Base-by-base conservation (phyloP, 2,888 invertebrate genomes). In the Sinhomidia bicolor region DNA sequence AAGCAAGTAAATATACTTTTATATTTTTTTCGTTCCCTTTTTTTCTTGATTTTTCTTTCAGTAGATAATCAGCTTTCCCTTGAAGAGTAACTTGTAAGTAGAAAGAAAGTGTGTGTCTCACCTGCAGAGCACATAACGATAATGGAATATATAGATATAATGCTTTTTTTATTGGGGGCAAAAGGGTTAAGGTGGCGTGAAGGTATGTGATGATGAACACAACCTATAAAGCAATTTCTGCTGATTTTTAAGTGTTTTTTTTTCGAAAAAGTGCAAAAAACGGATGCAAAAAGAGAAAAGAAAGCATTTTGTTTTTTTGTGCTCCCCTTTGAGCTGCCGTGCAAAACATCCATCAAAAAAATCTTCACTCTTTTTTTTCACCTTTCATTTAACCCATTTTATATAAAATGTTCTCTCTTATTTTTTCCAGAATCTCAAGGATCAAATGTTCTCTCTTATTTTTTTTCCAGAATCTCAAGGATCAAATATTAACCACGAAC, bases 351-450 rank as follows among this genome's bases (percentile, higher is more conserved):
- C 10, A 71, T 71, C 68, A 36, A 36, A 71, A 74, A n/a, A n/a
- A n/a, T n/a, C n/a, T 44, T 1, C 44, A 44, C 1, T 23, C 68
- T 41, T 71, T 41, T 44, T 5, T 10, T 26, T 36, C 7, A 3
- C 3, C 36, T 71, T 41, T 44, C 20, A 60, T 26, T 36, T 36
- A 3, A 36, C 36, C 36, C 7, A 36, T 36, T 36, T 36, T 36
- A 36, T 36, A 36, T 7, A 68, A 71, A 4, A n/a, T 12, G n/a
- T 87, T 74, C 78, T 74, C 81, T 91, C 93, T 94, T 94, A 93
- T n/a, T n/a, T n/a, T n/a, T 96, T 96, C 36, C 96, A 98, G 98
- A 98, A 98, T 94, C 95, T 98, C 89, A 98, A 98, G 94, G 98
- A 98, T 94, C 89, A 89, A 94, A 98, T 98, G n/a, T 83, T 91